These are phyloP conservation scores for Zaprionus tsacasi DNA, from an alignment of 1,140 invertebrate genomes.

Conservation along the genomic window DNA sequence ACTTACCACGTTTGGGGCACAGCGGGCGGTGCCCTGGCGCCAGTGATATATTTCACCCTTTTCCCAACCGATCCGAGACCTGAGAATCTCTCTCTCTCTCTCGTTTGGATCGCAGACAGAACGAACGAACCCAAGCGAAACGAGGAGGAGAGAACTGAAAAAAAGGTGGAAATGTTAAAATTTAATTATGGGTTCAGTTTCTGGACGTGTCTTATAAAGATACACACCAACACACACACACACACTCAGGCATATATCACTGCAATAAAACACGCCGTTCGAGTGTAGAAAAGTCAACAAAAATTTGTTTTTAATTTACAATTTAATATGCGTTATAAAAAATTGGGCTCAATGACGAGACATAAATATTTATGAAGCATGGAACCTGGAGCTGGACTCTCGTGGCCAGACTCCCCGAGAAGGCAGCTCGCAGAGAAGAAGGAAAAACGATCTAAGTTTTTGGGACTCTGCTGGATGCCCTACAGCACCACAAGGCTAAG, in stretches of 20 bases:
- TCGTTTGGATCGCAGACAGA: constrained; percentile 14
- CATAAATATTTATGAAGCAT: constrained; percentile 80
- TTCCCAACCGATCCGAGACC: constrained; percentile 34
- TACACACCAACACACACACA: constrained; percentile 18
- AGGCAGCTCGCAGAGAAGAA: constrained; percentile 10
- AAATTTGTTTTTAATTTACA: constrained; percentile 83
- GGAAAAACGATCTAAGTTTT: constrained; percentile 31
- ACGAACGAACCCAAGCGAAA: constrained; percentile 13
- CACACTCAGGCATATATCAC: constrained; percentile 49
- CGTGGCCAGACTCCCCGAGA: constrained; percentile 22
- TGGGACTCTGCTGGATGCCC: constrained; percentile 39
- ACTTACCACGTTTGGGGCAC: constrained; percentile 73
- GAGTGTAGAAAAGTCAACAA: constrained; percentile 81
- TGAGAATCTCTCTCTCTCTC: constrained; percentile 39
- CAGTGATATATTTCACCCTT: constrained; percentile 82
- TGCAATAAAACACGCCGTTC: constrained; percentile 62
- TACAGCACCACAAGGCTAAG: constrained; percentile 36
- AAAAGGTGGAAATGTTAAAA: constrained; percentile 82
- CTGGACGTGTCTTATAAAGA: constrained; percentile 29
- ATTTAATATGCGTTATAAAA: constrained; percentile 83
- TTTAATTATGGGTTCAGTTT: constrained; percentile 80
- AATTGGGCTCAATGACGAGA: constrained; percentile 78
- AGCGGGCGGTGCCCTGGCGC: constrained; percentile 76
- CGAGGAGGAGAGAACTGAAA: constrained; percentile 45
- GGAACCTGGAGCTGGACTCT: constrained; percentile 23